Evolutionary conservation across 2,797 vertebrate species (phyloP).

Genomic region (Amblyopsis hoosieri): DNA sequence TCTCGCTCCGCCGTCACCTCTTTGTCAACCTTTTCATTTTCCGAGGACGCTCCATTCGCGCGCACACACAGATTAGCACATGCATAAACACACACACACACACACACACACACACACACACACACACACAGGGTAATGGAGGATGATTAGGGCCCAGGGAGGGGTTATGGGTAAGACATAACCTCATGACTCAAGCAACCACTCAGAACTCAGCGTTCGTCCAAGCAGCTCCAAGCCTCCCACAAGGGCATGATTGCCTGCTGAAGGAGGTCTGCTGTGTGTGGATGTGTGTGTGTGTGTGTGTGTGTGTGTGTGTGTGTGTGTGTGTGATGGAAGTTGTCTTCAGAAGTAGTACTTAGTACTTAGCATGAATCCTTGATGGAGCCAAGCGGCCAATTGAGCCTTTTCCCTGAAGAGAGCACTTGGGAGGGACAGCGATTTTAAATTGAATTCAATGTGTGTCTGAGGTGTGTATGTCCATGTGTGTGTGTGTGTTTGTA

Average conservation of each 20-base stretch:
- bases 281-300: neutral
- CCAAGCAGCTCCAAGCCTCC: slow-evolving; percentile 61
- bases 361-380: slow-evolving; percentile 68
- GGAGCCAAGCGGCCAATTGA: slow-evolving; percentile 56
- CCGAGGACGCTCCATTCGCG: slow-evolving; percentile 44
- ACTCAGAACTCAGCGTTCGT: slow-evolving; percentile 44
- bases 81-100: slow-evolving; percentile 5
- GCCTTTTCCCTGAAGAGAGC: slow-evolving; percentile 64
- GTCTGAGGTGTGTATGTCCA: slow-evolving; percentile 8
- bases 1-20: slow-evolving; percentile 47
- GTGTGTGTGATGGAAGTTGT: slow-evolving; percentile 42
- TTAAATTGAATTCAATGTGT: slow-evolving; percentile 46
- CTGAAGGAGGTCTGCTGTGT: slow-evolving; percentile 43
- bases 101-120: slow-evolving; percentile 16
- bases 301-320: slow-evolving; percentile 22
- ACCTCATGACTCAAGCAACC: slow-evolving; percentile 68
- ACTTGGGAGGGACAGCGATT: slow-evolving; percentile 65
- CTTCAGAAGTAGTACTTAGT: slow-evolving; percentile 36
- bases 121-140: slow-evolving; percentile 59
- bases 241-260: slow-evolving; percentile 74
- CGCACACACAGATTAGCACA: slow-evolving; percentile 1
- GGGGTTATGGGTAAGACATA: slow-evolving; percentile 63
- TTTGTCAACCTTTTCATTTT: slow-evolving; percentile 21
- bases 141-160: slow-evolving; percentile 65
- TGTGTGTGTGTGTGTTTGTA: slow-evolving; percentile 2